These are phyloP conservation scores for Lordiphosa fenestrarum DNA, from an alignment of 2,888 invertebrate species.

Conservation along the genomic window DNA sequence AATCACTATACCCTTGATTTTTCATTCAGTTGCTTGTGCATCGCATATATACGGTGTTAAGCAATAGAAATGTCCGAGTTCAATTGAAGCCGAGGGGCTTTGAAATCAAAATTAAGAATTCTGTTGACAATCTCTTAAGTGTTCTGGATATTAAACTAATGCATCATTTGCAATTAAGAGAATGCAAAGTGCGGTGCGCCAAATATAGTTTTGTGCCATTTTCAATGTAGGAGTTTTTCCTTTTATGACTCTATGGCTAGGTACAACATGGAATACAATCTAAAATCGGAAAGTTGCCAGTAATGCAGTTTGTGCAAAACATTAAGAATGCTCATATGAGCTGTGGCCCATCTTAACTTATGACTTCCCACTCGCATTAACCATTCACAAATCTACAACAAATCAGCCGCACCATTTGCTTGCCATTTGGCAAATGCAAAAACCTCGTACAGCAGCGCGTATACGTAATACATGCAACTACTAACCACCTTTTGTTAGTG, in stretches of 20 bases:
- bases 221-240: slow-evolving; percentile 5
- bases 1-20: no score
- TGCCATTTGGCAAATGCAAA: no score
- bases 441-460: slow-evolving; percentile 38
- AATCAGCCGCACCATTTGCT: slow-evolving; percentile 1
- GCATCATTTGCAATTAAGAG: no score
- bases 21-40: no score
- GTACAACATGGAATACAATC: slow-evolving; percentile 18
- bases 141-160: no score
- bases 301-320: slow-evolving; percentile 29
- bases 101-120: no score
- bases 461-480: slow-evolving; percentile 51
- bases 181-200: no score
- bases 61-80: no score
- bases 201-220: neutral
- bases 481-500: slow-evolving; percentile 34
- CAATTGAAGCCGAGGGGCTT: no score
- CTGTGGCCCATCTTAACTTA: slow-evolving; percentile 32
- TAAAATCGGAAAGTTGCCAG: slow-evolving; percentile 37
- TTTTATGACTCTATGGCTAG: slow-evolving; percentile 9
- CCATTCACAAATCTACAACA: slow-evolving; percentile 19
- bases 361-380: slow-evolving; percentile 40
- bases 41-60: no score
- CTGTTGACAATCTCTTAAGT: no score
- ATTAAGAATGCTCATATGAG: slow-evolving; percentile 22